phyloP scores from a whole-genome alignment of 2,797 vertebrate species.

The Peromyscus aztecus region DNA sequence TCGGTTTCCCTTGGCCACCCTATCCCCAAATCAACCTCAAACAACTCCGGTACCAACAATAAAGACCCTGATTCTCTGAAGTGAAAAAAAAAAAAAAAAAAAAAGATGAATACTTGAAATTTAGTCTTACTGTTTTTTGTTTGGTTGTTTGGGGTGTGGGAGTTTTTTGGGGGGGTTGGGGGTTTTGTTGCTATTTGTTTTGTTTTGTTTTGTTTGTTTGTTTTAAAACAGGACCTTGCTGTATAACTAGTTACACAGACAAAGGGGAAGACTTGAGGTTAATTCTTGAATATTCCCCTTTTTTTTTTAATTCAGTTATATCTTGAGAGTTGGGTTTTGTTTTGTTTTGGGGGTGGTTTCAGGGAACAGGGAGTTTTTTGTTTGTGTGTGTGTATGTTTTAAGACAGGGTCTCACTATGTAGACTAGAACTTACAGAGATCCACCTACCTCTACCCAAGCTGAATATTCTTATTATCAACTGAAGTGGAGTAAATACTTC shows the following conservation, averaged over 20 bases:
- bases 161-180: background rate
- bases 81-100: too few species aligned
- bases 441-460: background rate
- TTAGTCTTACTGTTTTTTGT: background rate
- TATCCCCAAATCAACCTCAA: background rate
- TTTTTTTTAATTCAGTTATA: background rate
- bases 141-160: background rate
- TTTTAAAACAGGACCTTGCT: background rate
- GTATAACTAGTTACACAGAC: background rate
- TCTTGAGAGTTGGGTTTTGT: background rate
- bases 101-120: background rate
- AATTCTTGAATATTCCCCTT: background rate
- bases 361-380: background rate
- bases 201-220: background rate
- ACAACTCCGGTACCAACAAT: background rate
- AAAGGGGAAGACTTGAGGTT: background rate
- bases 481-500: background rate
- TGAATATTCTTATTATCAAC: background rate
- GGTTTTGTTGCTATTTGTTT: background rate
- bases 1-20: background rate
- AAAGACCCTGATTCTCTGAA: background rate
- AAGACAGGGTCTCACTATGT: background rate
- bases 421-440: background rate
- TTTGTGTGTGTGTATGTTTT: background rate
- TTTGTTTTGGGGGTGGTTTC: background rate